Evolutionary conservation across 2,888 invertebrate genomes (phyloP), one percentile per base, ranked within the genome.

Genomic region (Teleiodes luculella): DNA sequence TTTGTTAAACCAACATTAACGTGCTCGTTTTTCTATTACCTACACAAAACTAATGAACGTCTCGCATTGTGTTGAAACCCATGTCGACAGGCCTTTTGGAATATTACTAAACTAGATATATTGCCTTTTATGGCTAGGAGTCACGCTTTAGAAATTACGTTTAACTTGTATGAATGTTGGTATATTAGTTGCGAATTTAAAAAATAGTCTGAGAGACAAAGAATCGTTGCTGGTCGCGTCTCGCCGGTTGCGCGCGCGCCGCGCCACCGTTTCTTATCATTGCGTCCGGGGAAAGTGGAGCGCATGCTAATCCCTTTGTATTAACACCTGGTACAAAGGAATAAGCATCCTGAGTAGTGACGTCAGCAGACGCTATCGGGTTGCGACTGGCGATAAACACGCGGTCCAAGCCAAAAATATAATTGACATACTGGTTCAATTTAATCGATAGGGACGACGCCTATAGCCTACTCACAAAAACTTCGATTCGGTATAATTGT

Each of bases 251-350:
- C 55, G 62, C 61, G 52, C 58, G 60, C 60, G 55, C 58, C 56
- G 20, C 18, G 39, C 16, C 39, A 18, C 20, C 4, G 20, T 18
- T 16, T 10, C 39, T n/a, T n/a, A n/a, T n/a, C n/a, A n/a, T n/a
- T n/a, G n/a, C 58, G 51, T 59, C 43, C 56, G 62, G 78, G 65
- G 80, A 81, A 83, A 83, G 82, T 83, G 68, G 81, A 76, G 70
- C 80, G 72, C 65, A 78, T 80, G 72, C 67, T 73, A 78, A 79
- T 77, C 65, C 67, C 70, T 74, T 76, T 77, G 71, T 76, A 75
- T 75, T 66, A 73, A 72, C 70, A 59, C 63, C 57, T 60, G 59
- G 55, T 59, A 56, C 59, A 64, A 65, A 59, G 60, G 62, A 60
- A 58, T 53, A 49, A 52, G 54, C 57, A 58, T 60, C 48, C 55